phyloP scores from a whole-genome alignment of 2,888 invertebrate genomes.

The Aspidiotus rigidus region DNA sequence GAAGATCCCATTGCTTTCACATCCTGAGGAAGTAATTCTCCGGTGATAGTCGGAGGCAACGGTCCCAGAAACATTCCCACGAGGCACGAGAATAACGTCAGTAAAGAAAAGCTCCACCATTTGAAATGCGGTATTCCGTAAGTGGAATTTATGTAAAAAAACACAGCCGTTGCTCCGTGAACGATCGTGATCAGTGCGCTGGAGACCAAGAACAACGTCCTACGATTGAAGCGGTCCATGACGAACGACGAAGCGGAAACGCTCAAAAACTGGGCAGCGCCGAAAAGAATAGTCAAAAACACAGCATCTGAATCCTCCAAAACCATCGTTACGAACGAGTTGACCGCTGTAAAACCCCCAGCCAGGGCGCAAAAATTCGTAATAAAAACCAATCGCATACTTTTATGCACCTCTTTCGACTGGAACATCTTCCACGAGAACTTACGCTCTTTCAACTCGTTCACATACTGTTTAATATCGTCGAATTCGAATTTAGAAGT shows the following conservation, averaged over 20 bases:
- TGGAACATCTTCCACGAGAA: not conserved
- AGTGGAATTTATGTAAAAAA: not conserved
- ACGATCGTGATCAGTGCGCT: not conserved
- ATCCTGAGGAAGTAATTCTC: slow-evolving; percentile 8
- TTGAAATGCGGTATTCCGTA: not conserved
- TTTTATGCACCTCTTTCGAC: not conserved
- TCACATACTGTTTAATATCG: not conserved
- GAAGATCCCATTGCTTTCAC: slow-evolving; percentile 6
- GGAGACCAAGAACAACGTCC: slow-evolving; percentile 9
- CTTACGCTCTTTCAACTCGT: not conserved
- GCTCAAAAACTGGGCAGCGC: slow-evolving; percentile 9
- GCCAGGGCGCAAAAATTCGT: not conserved
- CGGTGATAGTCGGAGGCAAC: not conserved
- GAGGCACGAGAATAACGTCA: slow-evolving; percentile 11
- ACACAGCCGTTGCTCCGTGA: slow-evolving; percentile 7
- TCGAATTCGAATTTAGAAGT: not conserved
- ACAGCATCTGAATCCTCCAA: not conserved
- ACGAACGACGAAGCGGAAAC: slow-evolving; percentile 7
- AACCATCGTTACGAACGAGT: not conserved
- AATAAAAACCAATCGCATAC: not conserved
- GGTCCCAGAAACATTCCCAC: not conserved
- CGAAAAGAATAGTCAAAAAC: slow-evolving; percentile 17
- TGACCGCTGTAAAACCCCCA: slow-evolving; percentile 5
- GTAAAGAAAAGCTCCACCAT: slow-evolving; percentile 7
- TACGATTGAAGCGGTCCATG: slow-evolving; percentile 11